A percentile compares a stretch with the other conserved stretches of the same genome.
Conservation (phyloP, 2,113 vertebrate genomes). For the Pterocles orientalis region DNA sequence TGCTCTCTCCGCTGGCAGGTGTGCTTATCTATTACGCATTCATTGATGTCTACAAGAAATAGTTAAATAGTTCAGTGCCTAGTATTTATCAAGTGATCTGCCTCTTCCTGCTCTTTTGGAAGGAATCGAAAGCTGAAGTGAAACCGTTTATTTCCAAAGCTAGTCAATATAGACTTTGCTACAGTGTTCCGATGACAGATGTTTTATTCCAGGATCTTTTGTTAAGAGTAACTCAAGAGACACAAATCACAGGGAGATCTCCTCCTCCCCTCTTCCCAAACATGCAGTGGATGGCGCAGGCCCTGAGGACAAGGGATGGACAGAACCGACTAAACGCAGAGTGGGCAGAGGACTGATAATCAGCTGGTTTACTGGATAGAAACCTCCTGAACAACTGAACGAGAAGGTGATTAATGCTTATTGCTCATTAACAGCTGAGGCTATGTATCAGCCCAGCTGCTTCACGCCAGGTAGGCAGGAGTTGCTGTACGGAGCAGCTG, state of each 20-base stretch:
- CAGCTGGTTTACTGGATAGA: background rate
- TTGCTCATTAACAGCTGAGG: background rate
- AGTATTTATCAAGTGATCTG: background rate
- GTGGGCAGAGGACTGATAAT: background rate
- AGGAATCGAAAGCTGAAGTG: background rate
- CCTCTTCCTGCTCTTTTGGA: background rate
- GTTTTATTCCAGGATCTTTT: background rate
- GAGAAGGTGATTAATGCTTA: background rate
- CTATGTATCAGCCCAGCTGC: background rate
- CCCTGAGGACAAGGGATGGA: background rate
- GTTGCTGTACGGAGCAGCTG: background rate
- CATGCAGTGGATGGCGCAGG: background rate
- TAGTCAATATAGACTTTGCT: background rate
- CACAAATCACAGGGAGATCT: background rate
- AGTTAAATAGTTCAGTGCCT: background rate
- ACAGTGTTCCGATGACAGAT: background rate
- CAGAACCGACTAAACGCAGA: background rate
- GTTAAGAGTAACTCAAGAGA: background rate
- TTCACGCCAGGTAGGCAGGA: background rate
- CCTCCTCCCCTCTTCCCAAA: background rate
- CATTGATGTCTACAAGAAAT: conserved; percentile 85
- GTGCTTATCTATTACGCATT: conserved; percentile 84
- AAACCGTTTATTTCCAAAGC: background rate
- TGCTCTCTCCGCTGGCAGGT: conserved; percentile 82
- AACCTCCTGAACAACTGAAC: background rate